These are phyloP conservation scores for Pseudochaenichthys georgianus DNA, from an alignment of 2,797 vertebrate species.

Conservation along the genomic window DNA sequence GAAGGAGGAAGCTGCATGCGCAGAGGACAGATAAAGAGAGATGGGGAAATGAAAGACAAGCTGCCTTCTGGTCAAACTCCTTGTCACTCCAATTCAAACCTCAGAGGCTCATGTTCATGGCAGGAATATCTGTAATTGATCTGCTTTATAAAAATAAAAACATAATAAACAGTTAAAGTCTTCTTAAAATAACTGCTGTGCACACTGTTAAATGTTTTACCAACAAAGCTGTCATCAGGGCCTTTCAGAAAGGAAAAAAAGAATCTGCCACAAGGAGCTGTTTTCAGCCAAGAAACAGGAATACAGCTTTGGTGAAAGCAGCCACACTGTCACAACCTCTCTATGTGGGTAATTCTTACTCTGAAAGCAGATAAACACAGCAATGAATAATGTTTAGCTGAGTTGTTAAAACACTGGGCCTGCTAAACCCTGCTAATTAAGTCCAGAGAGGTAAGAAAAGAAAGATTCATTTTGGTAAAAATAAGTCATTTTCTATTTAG, in stretches of 20 bases:
- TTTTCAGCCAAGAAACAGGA: constrained; percentile 55
- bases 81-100: constrained; percentile 11
- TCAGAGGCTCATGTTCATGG: constrained; percentile 22
- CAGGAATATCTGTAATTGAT: constrained; percentile 38
- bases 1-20: background rate
- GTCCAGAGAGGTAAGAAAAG: constrained; percentile 47
- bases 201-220: constrained; percentile 58
- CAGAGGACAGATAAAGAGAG: constrained; percentile 1
- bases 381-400: constrained; percentile 67
- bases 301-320: constrained; percentile 41
- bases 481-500: constrained; percentile 24
- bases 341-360: constrained; percentile 63
- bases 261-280: constrained; percentile 40
- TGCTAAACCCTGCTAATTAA: constrained; percentile 65
- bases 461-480: constrained; percentile 31
- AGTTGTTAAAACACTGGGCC: constrained; percentile 40
- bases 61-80: constrained; percentile 14
- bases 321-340: constrained; percentile 56
- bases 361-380: constrained; percentile 62
- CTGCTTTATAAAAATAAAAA: constrained; percentile 30
- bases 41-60: constrained; percentile 25
- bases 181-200: constrained; percentile 59
- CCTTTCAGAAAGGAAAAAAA: constrained; percentile 36
- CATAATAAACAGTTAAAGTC: constrained; percentile 47
- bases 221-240: constrained; percentile 58